These are phyloP conservation scores for Schizopygopsis malacanthus DNA, from an alignment of 2,797 vertebrate species.

Conservation along the genomic window DNA sequence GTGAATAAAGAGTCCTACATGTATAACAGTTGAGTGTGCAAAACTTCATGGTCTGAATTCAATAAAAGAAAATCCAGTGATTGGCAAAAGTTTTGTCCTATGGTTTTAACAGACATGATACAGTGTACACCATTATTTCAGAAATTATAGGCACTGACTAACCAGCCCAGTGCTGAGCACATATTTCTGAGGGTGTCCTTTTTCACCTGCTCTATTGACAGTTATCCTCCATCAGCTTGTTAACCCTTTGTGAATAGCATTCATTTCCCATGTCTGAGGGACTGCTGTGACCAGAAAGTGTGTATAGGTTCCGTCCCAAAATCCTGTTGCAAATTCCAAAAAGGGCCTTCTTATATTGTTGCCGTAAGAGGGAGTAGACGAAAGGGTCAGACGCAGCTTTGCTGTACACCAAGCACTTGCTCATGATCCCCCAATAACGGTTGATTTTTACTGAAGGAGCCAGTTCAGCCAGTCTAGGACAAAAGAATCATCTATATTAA, in stretches of 20 bases:
- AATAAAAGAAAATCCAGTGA: constrained; percentile 32
- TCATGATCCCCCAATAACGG: constrained; percentile 80
- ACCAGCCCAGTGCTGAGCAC: not conserved
- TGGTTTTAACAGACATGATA: not conserved
- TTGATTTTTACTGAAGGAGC: constrained; percentile 78
- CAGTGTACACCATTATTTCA: not conserved
- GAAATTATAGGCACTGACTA: not conserved
- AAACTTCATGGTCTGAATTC: not conserved
- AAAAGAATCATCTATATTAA: not conserved
- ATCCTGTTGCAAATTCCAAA: constrained; percentile 74
- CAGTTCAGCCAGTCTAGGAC: constrained; percentile 80
- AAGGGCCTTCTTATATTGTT: constrained; percentile 82
- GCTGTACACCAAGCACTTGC: constrained; percentile 83
- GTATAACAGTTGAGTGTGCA: constrained; percentile 15
- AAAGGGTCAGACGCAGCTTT: constrained; percentile 83
- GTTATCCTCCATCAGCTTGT: constrained; percentile 51
- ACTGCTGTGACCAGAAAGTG: constrained; percentile 76
- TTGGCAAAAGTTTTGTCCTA: not conserved
- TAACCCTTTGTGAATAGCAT: constrained; percentile 71
- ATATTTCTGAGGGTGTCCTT: constrained; percentile 16
- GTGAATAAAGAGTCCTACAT: constrained; percentile 10
- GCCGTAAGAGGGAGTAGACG: constrained; percentile 82
- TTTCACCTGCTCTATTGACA: not conserved
- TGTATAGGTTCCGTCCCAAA: constrained; percentile 75
- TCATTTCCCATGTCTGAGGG: constrained; percentile 78